These are phyloP conservation scores for Sarotherodon lohbergeri DNA, from an alignment of 2,113 vertebrate genomes.

Conservation along the genomic window DNA sequence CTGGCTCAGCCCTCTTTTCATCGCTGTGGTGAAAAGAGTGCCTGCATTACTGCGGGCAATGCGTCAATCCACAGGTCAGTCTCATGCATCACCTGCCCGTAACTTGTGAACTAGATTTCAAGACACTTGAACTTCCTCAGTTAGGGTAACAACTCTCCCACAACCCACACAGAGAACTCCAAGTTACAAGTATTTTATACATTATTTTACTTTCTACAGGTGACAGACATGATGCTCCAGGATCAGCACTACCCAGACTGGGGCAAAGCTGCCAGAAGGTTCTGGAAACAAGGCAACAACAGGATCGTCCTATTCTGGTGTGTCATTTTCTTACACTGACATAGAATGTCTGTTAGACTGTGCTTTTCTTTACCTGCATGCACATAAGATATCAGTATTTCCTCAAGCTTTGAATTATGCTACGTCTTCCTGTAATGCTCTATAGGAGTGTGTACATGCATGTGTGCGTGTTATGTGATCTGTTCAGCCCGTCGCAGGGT, in stretches of 20 bases:
- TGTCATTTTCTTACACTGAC: neutral
- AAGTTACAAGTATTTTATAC: neutral
- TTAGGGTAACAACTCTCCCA: neutral
- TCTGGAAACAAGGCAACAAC: constrained; percentile 93
- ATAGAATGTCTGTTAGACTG: neutral
- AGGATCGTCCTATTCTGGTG: constrained; percentile 97
- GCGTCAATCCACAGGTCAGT: neutral
- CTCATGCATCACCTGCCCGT: neutral
- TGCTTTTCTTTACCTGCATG: neutral
- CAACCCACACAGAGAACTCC: neutral
- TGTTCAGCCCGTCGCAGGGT: neutral
- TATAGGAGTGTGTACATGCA: neutral
- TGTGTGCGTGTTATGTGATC: neutral
- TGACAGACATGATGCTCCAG: constrained; percentile 99
- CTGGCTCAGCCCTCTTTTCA: neutral
- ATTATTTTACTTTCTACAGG: constrained; percentile 66
- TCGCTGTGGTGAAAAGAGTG: neutral
- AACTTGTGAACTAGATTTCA: neutral
- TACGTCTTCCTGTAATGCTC: neutral
- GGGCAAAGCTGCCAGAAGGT: constrained; percentile 87
- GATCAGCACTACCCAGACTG: constrained; percentile 92
- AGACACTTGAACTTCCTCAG: neutral
- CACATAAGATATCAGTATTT: neutral
- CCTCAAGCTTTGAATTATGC: neutral
- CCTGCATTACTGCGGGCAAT: neutral